Base-by-base conservation (phyloP, 2,113 vertebrate species). In the Myotis davidii region DNA sequence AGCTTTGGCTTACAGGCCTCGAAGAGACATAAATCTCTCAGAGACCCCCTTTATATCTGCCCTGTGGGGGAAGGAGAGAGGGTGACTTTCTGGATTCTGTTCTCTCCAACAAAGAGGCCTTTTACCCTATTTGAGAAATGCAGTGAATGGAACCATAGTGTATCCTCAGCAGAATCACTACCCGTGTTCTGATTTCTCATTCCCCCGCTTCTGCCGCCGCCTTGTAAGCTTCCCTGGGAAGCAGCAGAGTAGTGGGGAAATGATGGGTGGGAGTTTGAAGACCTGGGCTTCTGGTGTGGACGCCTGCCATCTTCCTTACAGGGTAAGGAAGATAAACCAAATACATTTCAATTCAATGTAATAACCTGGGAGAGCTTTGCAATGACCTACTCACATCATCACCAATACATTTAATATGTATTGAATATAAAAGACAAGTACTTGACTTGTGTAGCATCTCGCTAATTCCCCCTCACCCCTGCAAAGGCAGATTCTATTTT, bases 51-150 rank as follows among this genome's bases (percentile, higher is more conserved):
- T 32, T 90, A 13, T 20, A 23, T 81, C 74, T 96, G 88, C 37
- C 23, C 17, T 87, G 48, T 61, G 9, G 20, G 70, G 13, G n/a
- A 48, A 17, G 48, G 34, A 14, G 42, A 48, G 29, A 17, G 54
- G 2, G 10, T 52, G 59, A 39, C 65, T 84, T 70, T 74, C 52
- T 89, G 72, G 52, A 25, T 94, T 82, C 74, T 88, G 67, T 95
- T 90, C 42, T 85, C 50, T 59, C 27, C 61, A 92, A 96, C 77
- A 94, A 92, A 96, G 87, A 85, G 65, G 54, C 0, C 70, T 85
- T 96, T 94, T 94, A 92, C 54, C 61, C 59, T 56, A 13, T 61
- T 83, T 81, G 77, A 83, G 81, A 85, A 96, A 83, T 65, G 67
- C 10, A 2, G 18, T 92, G 72, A 95, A 69, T 56, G 54, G 69